phyloP scores from a whole-genome alignment of 2,113 vertebrate genomes.

The Caretta caretta region DNA sequence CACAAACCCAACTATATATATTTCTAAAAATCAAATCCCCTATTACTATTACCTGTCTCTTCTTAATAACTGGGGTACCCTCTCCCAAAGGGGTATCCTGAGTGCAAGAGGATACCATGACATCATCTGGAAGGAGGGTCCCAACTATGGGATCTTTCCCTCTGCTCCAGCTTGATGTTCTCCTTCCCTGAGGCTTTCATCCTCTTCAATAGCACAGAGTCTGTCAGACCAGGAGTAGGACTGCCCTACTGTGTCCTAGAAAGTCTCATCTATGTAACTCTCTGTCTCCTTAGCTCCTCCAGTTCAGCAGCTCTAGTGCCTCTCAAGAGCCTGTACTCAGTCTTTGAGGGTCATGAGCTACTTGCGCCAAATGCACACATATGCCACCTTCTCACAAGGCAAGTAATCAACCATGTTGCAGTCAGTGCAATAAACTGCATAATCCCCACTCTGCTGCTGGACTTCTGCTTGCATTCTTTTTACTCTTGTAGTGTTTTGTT shows the following conservation, averaged over 20 bases:
- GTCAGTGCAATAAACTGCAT: neutral
- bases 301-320: neutral
- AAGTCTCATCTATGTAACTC: neutral
- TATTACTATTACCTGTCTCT: no score
- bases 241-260: neutral
- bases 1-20: no score
- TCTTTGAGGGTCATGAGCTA: neutral
- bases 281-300: neutral
- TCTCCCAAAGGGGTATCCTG: neutral
- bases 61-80: no score
- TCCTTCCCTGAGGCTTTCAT: neutral
- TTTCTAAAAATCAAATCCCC: no score
- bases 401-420: no score
- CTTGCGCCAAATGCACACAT: neutral
- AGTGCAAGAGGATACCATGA: neutral
- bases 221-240: no score
- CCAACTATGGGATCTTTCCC: neutral
- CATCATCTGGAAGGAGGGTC: neutral
- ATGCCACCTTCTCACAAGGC: no score
- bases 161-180: neutral
- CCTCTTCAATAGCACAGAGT: neutral
- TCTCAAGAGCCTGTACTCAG: neutral
- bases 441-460: neutral
- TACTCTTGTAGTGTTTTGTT: neutral
- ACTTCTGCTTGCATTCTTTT: neutral